A percentile compares a stretch with the other conserved stretches of the same genome.
phyloP scores from a whole-genome alignment of 2,888 invertebrate genomes.

The Myopa tessellatipennis region DNA sequence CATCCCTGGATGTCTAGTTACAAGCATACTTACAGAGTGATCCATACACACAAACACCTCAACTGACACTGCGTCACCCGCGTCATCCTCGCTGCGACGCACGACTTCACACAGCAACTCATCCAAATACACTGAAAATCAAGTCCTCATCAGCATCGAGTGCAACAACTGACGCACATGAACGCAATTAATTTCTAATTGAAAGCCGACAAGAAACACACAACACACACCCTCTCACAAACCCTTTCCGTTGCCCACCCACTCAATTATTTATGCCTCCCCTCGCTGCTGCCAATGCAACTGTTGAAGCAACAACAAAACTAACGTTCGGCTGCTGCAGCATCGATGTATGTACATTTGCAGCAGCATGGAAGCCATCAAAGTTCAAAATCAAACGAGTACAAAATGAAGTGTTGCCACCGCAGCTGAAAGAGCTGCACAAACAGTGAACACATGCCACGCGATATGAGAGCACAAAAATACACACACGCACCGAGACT shows the following conservation, averaged over 20 bases:
- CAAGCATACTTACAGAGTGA: not conserved
- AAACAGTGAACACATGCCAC: not conserved
- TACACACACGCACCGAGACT: not conserved
- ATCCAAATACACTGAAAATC: not conserved
- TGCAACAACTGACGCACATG: slow-evolving; percentile 16
- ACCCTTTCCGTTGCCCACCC: not conserved
- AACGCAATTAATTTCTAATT: slow-evolving; percentile 34
- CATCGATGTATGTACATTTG: not conserved
- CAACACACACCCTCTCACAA: not conserved
- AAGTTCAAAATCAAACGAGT: slow-evolving; percentile 1
- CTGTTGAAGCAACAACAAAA: not conserved
- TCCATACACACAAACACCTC: slow-evolving; percentile 1
- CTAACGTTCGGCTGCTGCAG: no score
- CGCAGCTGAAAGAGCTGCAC: not conserved
- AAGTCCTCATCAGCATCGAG: not conserved
- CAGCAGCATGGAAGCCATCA: not conserved
- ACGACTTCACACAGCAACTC: not conserved
- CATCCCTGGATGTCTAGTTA: no score
- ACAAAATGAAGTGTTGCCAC: not conserved
- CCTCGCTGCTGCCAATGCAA: not conserved
- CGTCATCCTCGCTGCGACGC: not conserved
- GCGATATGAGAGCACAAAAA: not conserved
- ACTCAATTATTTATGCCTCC: not conserved
- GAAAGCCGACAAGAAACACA: slow-evolving; percentile 10
- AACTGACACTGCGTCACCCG: not conserved